Percentiles rank a stretch among this genome's conserved stretches.
These are phyloP conservation scores for Darevskia nairensis DNA, from an alignment of 2,797 vertebrate genomes.

Conservation along the genomic window DNA sequence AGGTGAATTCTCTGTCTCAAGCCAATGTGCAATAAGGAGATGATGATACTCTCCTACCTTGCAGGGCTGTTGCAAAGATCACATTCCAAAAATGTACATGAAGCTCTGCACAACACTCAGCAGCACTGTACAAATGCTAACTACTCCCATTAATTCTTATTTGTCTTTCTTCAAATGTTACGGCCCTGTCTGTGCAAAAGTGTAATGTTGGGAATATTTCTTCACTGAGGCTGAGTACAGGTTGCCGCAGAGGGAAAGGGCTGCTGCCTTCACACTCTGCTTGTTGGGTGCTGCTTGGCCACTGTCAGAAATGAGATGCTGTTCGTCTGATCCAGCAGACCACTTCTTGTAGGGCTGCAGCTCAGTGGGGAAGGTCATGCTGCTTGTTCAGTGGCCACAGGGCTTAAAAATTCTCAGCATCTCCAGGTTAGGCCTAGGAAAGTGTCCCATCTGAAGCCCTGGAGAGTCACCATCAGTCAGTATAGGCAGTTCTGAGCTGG, in stretches of 20 bases:
- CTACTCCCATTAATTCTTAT: neutral
- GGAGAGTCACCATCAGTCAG: no score
- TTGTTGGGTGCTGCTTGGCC: neutral
- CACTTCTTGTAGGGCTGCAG: neutral
- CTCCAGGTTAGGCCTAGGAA: no score
- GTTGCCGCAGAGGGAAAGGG: neutral
- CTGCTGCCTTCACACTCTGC: neutral
- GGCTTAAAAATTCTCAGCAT: no score
- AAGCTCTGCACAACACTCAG: neutral
- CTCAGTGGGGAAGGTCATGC: no score
- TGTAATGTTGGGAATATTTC: neutral
- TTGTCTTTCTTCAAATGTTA: neutral
- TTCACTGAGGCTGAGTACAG: neutral
- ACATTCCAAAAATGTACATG: neutral
- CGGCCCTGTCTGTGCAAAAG: no score
- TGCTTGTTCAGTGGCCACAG: no score
- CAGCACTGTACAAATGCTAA: neutral
- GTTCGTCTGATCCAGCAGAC: neutral
- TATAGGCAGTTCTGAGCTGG: no score
- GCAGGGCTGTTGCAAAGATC: no score
- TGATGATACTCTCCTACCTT: neutral
- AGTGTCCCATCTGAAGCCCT: no score
- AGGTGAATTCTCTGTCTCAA: neutral
- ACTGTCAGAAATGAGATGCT: neutral
- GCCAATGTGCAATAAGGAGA: neutral